Base-by-base conservation (phyloP, 1,140 invertebrate species). In the Drosophila persimilis region DNA sequence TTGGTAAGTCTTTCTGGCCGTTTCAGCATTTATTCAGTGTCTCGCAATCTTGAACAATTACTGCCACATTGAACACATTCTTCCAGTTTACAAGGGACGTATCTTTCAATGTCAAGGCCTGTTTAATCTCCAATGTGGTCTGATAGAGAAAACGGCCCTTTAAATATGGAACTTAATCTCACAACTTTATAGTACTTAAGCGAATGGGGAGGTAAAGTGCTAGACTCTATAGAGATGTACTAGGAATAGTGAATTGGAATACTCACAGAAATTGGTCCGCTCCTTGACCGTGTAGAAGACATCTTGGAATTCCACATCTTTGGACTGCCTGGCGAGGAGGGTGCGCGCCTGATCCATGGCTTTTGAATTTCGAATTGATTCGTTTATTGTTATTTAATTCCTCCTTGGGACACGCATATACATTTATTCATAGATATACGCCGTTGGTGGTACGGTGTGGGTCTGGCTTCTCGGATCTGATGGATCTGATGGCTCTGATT, bases 241-340 rank as follows among this genome's bases (percentile, higher is more conserved):
- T 41, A 31, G 0, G 39, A 6, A 26, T 15, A 3, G 24, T 43
- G 1, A 17, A 39, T 0, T 0, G 13, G 13, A 24, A 17, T 45
- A 91, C 90, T 91, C 61, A 91, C 90, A 74, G 44, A 76, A 86
- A 57, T 78, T 89, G 17, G 72, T 77, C 9, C 77, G 81, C 39
- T 80, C 56, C 56, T 78, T 85, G 6, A 91, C 90, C 15, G 83
- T 89, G 35, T 91, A 91, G 51, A 73, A 90, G 8, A 91, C 77
- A 65, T 91, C 90, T 67, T 91, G 90, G 50, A 91, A 91, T 56
- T 91, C 90, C 35, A 91, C 90, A 81, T 91, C 89, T 73, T 86
- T 91, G 47, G 86, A 78, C 50, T 78, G 80, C 39, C 90, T 90
- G 53, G 64, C 44, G 6, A 78, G 71, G n/a, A 88, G 53, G 29